Percentiles rank a stretch among this genome's conserved stretches.
phyloP scores from a whole-genome alignment of 2,113 vertebrate genomes.

The Cryptotis parvus region DNA sequence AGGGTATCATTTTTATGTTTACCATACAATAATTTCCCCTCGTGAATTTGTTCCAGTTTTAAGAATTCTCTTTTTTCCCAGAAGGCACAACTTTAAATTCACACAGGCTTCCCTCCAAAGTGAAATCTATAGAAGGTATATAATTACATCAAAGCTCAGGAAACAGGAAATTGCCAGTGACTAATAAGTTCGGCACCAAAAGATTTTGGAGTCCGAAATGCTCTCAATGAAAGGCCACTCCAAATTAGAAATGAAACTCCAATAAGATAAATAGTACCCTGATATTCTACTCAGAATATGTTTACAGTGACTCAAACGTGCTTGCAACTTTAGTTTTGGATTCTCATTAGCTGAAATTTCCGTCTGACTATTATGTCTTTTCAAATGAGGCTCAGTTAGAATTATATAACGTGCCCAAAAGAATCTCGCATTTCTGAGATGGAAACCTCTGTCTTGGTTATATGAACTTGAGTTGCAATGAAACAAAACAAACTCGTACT shows the following conservation, averaged over 20 bases:
- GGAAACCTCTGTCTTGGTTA: neutral
- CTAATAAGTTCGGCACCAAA: neutral
- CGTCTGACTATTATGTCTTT: neutral
- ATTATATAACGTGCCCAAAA: neutral
- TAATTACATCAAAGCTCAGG: conserved; percentile 11
- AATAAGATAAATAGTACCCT: neutral
- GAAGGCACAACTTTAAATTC: neutral
- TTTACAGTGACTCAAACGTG: neutral
- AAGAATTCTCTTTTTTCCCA: conserved; percentile 1
- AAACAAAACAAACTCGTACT: neutral
- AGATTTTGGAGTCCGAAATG: neutral
- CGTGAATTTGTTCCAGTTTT: conserved; percentile 29
- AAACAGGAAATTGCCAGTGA: neutral
- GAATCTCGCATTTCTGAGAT: neutral
- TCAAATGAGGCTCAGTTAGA: conserved; percentile 10
- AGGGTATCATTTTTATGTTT: neutral
- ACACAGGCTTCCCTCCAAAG: neutral
- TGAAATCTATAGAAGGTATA: neutral
- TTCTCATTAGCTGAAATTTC: conserved; percentile 11
- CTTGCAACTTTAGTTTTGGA: neutral
- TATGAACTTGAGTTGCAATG: neutral
- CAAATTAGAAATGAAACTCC: neutral
- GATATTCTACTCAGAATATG: neutral
- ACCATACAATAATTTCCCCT: conserved; percentile 2
- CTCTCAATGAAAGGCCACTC: neutral